These are phyloP conservation scores for Lucifuga dentata DNA, from an alignment of 2,113 vertebrate genomes.

Conservation along the genomic window DNA sequence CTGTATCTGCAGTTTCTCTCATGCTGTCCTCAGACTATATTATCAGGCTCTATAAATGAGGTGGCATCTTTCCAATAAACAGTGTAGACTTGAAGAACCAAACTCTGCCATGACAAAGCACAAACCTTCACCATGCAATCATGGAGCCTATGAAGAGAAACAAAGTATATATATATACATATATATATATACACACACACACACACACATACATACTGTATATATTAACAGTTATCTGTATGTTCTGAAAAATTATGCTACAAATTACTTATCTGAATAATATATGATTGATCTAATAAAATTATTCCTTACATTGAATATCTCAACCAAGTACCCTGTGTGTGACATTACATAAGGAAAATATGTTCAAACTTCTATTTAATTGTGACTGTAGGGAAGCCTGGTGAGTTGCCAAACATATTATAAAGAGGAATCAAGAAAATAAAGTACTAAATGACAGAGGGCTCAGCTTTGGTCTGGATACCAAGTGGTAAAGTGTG, in stretches of 20 bases:
- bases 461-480: not conserved
- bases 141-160: slow-evolving; percentile 27
- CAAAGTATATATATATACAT: too few relatives aligned
- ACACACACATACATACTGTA: too few relatives aligned
- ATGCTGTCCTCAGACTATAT: not conserved
- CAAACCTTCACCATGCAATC: not conserved
- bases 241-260: too few relatives aligned
- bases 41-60: not conserved
- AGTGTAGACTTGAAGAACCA: slow-evolving; percentile 8
- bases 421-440: not conserved
- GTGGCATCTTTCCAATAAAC: not conserved
- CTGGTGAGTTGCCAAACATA: not conserved
- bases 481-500: slow-evolving; percentile 28
- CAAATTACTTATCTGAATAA: too few relatives aligned
- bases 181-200: too few relatives aligned
- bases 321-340: too few relatives aligned
- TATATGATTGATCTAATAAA: too few relatives aligned
- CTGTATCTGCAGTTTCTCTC: not conserved
- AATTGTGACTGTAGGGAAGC: not conserved
- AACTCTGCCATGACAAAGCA: not conserved
- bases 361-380: too few relatives aligned
- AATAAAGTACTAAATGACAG: too few relatives aligned
- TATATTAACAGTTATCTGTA: too few relatives aligned
- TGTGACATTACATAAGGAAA: too few relatives aligned
- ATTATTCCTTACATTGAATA: too few relatives aligned